A percentile compares a stretch with the other conserved stretches of the same genome.
Evolutionary conservation across 2,888 invertebrate species (phyloP).

Genomic region (Plusia festucae): DNA sequence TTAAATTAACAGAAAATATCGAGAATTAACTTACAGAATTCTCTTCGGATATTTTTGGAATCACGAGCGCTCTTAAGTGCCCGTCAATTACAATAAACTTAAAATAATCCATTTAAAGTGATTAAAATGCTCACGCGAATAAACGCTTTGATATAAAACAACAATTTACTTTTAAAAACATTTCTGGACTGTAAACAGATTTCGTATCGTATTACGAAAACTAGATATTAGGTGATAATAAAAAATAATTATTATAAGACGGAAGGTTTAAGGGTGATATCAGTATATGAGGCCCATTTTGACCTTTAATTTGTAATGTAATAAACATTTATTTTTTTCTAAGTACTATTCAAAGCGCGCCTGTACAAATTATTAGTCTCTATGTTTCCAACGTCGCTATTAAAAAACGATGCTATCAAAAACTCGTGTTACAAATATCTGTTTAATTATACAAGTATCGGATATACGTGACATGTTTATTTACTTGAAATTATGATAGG

Average conservation of each 20-base stretch:
- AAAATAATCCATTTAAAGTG: conserved; percentile 1
- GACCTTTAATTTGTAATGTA: too few relatives aligned
- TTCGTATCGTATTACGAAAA: neutral
- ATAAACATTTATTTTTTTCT: neutral
- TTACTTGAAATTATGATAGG: conserved; percentile 45
- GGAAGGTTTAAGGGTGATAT: too few relatives aligned
- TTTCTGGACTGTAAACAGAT: neutral
- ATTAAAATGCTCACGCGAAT: conserved; percentile 5
- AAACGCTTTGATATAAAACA: neutral
- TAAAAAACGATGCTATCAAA: conserved; percentile 63
- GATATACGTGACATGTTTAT: conserved; percentile 48
- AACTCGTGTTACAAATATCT: conserved; percentile 59
- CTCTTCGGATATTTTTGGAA: neutral
- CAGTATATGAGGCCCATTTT: too few relatives aligned
- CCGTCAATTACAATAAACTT: neutral
- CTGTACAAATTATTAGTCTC: neutral
- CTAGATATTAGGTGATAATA: too few relatives aligned
- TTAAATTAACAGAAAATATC: neutral
- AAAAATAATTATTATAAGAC: too few relatives aligned
- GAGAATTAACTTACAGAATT: neutral
- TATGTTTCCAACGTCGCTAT: conserved; percentile 57
- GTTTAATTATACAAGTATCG: conserved; percentile 60
- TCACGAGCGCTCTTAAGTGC: conserved; percentile 1
- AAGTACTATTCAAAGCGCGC: neutral
- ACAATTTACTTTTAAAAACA: neutral